Percentiles rank a stretch among this genome's conserved stretches.
Evolutionary conservation across 2,797 vertebrate species (phyloP).

Genomic region (Chromobotia macracanthus): DNA sequence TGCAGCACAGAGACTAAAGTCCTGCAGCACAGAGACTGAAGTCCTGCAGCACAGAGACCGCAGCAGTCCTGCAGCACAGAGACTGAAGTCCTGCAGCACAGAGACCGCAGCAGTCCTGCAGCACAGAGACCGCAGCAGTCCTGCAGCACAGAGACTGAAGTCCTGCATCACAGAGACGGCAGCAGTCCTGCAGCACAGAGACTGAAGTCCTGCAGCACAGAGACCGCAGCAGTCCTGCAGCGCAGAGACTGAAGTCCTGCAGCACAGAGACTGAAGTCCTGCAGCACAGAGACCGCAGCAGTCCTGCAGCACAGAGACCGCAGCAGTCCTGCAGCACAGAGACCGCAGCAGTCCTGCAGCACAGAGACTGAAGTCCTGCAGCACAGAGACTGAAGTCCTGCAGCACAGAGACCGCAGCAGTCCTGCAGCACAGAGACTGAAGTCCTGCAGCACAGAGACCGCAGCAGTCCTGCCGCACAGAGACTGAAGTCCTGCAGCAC

Average conservation of each 20-base stretch:
- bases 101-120: conserved; percentile 9
- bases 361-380: too few species aligned
- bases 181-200: conserved; percentile 8
- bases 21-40: conserved; percentile 15
- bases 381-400: too few species aligned
- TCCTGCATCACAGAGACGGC: too few species aligned
- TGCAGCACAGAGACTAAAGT: too few species aligned
- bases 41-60: conserved; percentile 13
- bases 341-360: conserved; percentile 10
- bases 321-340: conserved; percentile 13
- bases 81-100: too few species aligned
- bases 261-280: conserved; percentile 9
- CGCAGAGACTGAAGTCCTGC: conserved; percentile 5
- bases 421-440: conserved; percentile 13
- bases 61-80: conserved; percentile 13
- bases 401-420: conserved; percentile 15
- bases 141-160: conserved; percentile 15
- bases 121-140: conserved; percentile 12
- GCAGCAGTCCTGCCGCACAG: conserved; percentile 15
- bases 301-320: conserved; percentile 13
- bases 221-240: conserved; percentile 15
- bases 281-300: conserved; percentile 16
- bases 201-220: too few species aligned
- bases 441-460: too few species aligned
- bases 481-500: conserved; percentile 3